These are phyloP conservation scores for Melitaea athalia DNA, from an alignment of 2,888 invertebrate species.

Conservation along the genomic window DNA sequence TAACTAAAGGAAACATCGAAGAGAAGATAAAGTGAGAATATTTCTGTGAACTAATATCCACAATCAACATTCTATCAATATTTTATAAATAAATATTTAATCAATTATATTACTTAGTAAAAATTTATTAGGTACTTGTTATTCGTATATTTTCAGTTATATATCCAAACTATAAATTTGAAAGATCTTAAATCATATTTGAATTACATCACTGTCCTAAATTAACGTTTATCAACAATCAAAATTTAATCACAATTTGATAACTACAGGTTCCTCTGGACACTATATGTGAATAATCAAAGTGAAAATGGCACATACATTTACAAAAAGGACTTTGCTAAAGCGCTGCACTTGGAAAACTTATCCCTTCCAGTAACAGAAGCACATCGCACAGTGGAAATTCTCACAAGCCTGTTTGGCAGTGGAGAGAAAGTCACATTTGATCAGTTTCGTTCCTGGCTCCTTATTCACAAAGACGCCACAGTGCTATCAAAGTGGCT, in stretches of 20 bases:
- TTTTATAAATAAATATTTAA: constrained; percentile 5
- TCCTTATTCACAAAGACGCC: constrained; percentile 87
- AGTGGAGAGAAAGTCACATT: constrained; percentile 81
- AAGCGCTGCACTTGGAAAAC: constrained; percentile 83
- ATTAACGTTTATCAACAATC: not conserved
- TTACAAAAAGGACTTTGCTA: constrained; percentile 87
- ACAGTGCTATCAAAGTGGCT: constrained; percentile 93
- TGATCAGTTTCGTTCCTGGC: constrained; percentile 91
- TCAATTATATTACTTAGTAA: not conserved
- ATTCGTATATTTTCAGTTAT: too few relatives aligned
- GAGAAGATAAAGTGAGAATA: constrained; percentile 89
- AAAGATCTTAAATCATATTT: not conserved
- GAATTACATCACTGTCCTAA: not conserved
- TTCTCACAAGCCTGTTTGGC: constrained; percentile 69
- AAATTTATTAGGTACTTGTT: not conserved
- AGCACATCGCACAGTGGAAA: constrained; percentile 62
- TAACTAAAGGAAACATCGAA: constrained; percentile 92
- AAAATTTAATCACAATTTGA: not conserved
- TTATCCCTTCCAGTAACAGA: constrained; percentile 65
- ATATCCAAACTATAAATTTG: not conserved
- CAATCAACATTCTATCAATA: not conserved
- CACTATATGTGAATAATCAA: constrained; percentile 91
- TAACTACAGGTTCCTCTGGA: constrained; percentile 88
- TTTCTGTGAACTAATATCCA: constrained; percentile 1
- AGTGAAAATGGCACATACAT: constrained; percentile 85